Conservation (phyloP, 2,113 vertebrate species). For the Fregata magnificens region DNA sequence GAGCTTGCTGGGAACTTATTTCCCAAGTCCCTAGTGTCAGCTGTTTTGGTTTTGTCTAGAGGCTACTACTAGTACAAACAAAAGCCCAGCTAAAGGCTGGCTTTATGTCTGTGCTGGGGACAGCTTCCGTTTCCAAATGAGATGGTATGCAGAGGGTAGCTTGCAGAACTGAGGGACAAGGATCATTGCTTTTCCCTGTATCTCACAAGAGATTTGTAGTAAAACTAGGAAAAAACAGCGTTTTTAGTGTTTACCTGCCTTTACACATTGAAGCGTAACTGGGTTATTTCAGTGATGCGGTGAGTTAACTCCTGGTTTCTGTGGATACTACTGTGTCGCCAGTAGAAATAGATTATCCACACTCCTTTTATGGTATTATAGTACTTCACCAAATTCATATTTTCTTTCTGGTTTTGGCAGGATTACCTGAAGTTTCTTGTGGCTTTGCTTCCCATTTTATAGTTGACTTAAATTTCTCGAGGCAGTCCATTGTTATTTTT, state of each 20-base stretch:
- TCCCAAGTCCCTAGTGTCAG: not conserved
- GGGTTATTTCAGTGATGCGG: not conserved
- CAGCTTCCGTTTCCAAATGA: not conserved
- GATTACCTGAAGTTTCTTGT: not conserved
- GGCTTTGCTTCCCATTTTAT: not conserved
- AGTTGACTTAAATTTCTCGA: constrained; percentile 1
- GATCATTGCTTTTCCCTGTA: not conserved
- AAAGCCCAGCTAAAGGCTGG: not conserved
- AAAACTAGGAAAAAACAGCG: not conserved
- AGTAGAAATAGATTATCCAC: not conserved
- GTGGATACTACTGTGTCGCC: not conserved
- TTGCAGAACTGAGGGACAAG: not conserved
- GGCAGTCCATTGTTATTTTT: not conserved
- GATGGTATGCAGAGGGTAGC: not conserved
- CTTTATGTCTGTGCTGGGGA: not conserved
- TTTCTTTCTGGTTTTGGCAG: constrained; percentile 1
- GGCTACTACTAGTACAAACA: not conserved
- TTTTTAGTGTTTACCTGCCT: not conserved
- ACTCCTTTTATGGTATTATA: not conserved
- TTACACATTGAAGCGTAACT: not conserved
- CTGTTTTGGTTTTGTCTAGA: not conserved
- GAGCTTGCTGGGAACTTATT: not conserved
- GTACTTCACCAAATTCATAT: not conserved
- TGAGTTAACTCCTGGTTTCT: not conserved
- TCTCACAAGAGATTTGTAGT: not conserved